A percentile compares a stretch with the other conserved stretches of the same genome.
phyloP scores from a whole-genome alignment of 2,113 vertebrate genomes.

The Stigmatopora nigra region DNA sequence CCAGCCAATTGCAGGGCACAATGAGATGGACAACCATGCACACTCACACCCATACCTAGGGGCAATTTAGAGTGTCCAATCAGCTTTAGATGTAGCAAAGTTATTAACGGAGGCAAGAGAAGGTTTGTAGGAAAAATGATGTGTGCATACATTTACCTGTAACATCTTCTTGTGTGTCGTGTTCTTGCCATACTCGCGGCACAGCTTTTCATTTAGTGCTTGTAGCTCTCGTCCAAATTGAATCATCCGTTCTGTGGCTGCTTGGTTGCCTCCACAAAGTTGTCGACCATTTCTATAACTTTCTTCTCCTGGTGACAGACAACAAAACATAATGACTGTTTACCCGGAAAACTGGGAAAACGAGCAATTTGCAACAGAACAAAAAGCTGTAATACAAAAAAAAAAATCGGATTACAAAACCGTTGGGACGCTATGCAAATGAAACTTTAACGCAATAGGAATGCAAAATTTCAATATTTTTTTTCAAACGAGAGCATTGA shows the following conservation, averaged over 20 bases:
- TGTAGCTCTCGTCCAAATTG: conserved; percentile 96
- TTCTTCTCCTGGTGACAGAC: conserved; percentile 69
- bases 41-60: no score
- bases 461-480: no score
- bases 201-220: conserved; percentile 87
- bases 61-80: no score
- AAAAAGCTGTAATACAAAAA: neutral
- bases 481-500: no score
- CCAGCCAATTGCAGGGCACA: no score
- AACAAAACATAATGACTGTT: neutral
- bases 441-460: no score
- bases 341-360: neutral
- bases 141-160: conserved; percentile 43
- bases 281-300: conserved; percentile 79
- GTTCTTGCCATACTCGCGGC: conserved; percentile 90
- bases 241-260: conserved; percentile 94
- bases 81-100: conserved; percentile 1
- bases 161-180: conserved; percentile 73
- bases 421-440: no score
- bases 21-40: no score
- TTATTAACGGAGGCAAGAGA: conserved; percentile 1
- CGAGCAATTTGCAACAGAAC: neutral
- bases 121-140: neutral
- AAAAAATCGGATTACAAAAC: neutral
- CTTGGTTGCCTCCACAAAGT: conserved; percentile 92